These are phyloP conservation scores for Nymphicus hollandicus DNA, from an alignment of 2,113 vertebrate species.

Conservation along the genomic window DNA sequence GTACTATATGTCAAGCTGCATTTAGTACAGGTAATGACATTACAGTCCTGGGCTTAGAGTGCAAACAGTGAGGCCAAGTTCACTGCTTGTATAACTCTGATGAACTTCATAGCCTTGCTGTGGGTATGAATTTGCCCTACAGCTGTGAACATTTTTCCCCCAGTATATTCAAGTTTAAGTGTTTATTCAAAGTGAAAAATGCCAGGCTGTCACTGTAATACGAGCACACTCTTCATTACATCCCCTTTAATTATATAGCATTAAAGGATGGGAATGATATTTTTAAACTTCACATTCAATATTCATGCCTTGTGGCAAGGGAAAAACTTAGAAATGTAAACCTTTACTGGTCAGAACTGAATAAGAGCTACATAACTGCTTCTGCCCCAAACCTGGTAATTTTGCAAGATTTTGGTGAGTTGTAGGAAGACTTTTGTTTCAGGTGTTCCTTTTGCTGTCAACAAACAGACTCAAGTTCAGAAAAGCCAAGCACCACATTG, in stretches of 20 bases:
- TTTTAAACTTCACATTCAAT: background rate
- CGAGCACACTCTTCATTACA: background rate
- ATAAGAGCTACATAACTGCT: background rate
- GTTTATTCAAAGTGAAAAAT: conserved; percentile 4
- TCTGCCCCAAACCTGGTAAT: background rate
- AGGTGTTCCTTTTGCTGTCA: background rate
- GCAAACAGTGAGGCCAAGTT: background rate
- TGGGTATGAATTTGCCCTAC: background rate
- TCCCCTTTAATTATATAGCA: background rate
- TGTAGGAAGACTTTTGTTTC: background rate
- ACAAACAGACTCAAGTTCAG: background rate
- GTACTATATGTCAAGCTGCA: background rate
- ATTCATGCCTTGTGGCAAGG: background rate
- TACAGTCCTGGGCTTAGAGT: background rate
- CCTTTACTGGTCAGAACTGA: background rate
- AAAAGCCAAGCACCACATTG: background rate
- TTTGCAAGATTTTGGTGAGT: background rate
- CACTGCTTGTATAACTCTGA: background rate
- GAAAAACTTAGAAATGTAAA: background rate
- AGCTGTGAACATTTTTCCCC: background rate
- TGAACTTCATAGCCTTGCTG: background rate
- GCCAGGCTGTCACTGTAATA: background rate
- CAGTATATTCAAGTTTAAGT: background rate
- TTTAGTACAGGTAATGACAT: conserved; percentile 26
- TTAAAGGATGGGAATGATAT: background rate